Evolutionary conservation across 1,140 invertebrate genomes (phyloP).

Genomic region (Epicauta chinensis): DNA sequence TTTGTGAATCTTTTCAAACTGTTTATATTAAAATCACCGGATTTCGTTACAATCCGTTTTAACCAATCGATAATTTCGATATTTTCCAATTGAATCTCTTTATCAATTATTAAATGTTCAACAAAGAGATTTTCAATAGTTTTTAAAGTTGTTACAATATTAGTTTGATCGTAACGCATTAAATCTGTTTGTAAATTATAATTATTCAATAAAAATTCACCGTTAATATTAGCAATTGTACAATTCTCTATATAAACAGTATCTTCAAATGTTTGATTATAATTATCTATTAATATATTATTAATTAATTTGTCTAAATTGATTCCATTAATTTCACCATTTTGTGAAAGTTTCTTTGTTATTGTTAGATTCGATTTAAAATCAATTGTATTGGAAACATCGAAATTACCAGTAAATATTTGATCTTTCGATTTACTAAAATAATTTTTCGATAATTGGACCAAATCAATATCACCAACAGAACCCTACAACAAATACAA

Average conservation of each 20-base stretch:
- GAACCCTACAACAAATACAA: conserved; percentile 34
- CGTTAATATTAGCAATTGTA: conserved; percentile 13
- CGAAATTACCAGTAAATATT: conserved; percentile 23
- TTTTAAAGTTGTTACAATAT: conserved; percentile 40
- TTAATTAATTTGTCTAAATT: conserved; percentile 26
- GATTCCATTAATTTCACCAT: conserved; percentile 27
- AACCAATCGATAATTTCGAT: conserved; percentile 43
- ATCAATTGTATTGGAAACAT: conserved; percentile 26
- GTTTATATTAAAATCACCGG: conserved; percentile 2
- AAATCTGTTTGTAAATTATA: conserved; percentile 43
- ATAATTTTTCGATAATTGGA: conserved; percentile 32
- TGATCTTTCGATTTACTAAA: conserved; percentile 38
- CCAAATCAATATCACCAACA: conserved; percentile 28
- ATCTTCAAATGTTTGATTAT: conserved; percentile 34
- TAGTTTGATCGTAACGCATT: conserved; percentile 36
- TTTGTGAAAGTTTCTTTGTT: conserved; percentile 9
- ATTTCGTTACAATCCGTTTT: conserved; percentile 11
- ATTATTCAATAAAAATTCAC: conserved; percentile 39
- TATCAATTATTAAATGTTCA: conserved; percentile 30
- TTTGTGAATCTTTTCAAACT: too few relatives aligned
- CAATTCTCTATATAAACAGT: conserved; percentile 12
- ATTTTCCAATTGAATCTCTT: conserved; percentile 37
- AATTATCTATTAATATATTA: conserved; percentile 28
- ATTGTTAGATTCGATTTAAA: conserved; percentile 26
- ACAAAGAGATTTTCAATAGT: conserved; percentile 30